A percentile compares a stretch with the other conserved stretches of the same genome.
These are phyloP conservation scores for Lathronympha strigana DNA, from an alignment of 2,888 invertebrate species.

Conservation along the genomic window DNA sequence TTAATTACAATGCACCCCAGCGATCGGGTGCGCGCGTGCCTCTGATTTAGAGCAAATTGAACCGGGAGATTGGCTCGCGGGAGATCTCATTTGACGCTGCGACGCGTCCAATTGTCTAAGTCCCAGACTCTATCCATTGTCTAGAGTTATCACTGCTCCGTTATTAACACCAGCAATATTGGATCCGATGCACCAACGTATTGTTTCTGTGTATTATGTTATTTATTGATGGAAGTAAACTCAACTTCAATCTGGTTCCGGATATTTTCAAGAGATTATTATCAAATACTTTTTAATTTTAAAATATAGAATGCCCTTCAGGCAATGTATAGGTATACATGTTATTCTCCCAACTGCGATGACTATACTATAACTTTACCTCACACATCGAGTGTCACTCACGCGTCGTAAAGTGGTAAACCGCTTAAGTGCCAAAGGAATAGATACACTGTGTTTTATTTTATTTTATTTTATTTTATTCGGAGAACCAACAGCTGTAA, in stretches of 20 bases:
- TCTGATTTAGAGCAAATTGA: conserved; percentile 81
- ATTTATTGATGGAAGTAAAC: conserved; percentile 16
- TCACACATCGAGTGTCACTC: neutral
- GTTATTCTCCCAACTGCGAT: neutral
- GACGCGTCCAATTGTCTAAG: conserved; percentile 75
- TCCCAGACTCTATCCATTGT: conserved; percentile 40
- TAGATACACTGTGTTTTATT: too few relatives aligned
- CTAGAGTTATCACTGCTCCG: conserved; percentile 37
- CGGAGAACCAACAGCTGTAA: too few relatives aligned
- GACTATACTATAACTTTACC: neutral
- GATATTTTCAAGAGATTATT: neutral
- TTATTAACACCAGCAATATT: conserved; percentile 39
- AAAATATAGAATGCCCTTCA: too few relatives aligned
- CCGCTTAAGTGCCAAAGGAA: neutral
- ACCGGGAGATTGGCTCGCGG: conserved; percentile 74
- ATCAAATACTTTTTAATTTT: too few relatives aligned
- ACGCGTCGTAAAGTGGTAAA: neutral
- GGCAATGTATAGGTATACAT: too few relatives aligned
- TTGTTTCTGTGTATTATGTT: conserved; percentile 31
- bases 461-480: too few relatives aligned
- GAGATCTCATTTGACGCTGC: conserved; percentile 79
- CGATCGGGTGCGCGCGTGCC: conserved; percentile 56
- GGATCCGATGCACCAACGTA: conserved; percentile 29
- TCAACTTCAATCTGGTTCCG: neutral
- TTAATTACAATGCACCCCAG: conserved; percentile 54